Evolutionary conservation across 1,140 invertebrate species (phyloP).

Genomic region (Papilio helenus): DNA sequence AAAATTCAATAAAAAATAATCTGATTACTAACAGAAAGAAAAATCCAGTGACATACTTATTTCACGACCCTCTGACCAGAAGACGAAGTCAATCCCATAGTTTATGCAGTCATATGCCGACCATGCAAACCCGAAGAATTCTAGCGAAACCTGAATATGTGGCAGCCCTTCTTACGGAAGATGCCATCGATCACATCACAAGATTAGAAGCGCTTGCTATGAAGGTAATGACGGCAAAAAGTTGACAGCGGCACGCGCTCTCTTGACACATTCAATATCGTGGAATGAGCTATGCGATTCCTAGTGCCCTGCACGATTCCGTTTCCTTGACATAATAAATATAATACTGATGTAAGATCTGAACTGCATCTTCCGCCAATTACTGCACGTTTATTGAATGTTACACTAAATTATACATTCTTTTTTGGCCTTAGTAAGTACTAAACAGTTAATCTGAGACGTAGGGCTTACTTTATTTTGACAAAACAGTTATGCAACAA

Average conservation of each 20-base stretch:
- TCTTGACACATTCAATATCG: constrained; percentile 51
- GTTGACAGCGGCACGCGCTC: constrained; percentile 47
- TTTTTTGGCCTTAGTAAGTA: neutral
- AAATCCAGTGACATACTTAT: neutral
- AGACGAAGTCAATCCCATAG: neutral
- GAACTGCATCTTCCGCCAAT: constrained; percentile 23
- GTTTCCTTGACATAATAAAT: constrained; percentile 31
- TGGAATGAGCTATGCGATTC: neutral
- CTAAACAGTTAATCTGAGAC: neutral
- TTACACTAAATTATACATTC: neutral
- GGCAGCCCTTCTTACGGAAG: constrained; percentile 50
- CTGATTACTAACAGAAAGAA: neutral
- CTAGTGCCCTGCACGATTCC: neutral
- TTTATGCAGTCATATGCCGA: neutral
- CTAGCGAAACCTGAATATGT: neutral
- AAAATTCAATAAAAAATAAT: neutral
- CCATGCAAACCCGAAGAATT: neutral
- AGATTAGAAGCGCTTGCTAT: constrained; percentile 54
- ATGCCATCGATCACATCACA: constrained; percentile 64
- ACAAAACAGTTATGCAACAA: no score
- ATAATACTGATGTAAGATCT: neutral
- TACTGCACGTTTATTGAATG: neutral
- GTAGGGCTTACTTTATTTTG: no score
- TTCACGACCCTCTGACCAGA: neutral
- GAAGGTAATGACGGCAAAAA: constrained; percentile 61